Percentiles rank a stretch among this genome's conserved stretches.
Conservation (phyloP, 2,113 vertebrate species). For the Coregonus clupeaformis region DNA sequence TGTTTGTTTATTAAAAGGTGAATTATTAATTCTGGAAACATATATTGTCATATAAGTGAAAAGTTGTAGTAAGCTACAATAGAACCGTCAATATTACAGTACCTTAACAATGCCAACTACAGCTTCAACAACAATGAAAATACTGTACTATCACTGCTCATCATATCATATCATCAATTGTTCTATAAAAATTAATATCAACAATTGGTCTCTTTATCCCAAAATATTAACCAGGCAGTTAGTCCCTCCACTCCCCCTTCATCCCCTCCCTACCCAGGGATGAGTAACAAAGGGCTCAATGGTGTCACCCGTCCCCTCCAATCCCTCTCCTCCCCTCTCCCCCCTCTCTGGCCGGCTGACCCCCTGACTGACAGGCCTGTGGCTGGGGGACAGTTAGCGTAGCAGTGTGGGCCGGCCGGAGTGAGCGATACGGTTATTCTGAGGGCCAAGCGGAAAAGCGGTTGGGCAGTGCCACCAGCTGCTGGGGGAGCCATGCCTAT, state of each 20-base stretch:
- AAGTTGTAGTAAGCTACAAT: neutral
- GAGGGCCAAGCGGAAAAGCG: conserved; percentile 61
- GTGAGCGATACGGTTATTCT: conserved; percentile 65
- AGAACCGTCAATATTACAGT: neutral
- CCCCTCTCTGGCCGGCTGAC: conserved; percentile 65
- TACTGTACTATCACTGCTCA: no score
- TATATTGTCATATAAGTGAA: neutral
- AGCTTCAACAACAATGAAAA: neutral
- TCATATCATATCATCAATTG: neutral
- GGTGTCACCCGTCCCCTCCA: conserved; percentile 39
- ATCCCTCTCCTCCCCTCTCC: conserved; percentile 28
- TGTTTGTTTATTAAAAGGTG: neutral
- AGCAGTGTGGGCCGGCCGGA: conserved; percentile 43
- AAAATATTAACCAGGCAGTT: conserved; percentile 10
- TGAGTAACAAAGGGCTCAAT: conserved; percentile 58
- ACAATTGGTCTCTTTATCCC: neutral
- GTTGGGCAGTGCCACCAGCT: conserved; percentile 77
- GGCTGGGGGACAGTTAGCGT: conserved; percentile 55
- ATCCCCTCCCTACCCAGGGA: neutral
- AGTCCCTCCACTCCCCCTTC: neutral
- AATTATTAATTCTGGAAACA: neutral
- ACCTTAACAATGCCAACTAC: neutral
- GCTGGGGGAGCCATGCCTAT: conserved; percentile 52
- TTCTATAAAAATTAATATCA: neutral
- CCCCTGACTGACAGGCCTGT: conserved; percentile 46